These are phyloP conservation scores for Choloepus didactylus DNA, from an alignment of 2,797 vertebrate species.

Conservation along the genomic window DNA sequence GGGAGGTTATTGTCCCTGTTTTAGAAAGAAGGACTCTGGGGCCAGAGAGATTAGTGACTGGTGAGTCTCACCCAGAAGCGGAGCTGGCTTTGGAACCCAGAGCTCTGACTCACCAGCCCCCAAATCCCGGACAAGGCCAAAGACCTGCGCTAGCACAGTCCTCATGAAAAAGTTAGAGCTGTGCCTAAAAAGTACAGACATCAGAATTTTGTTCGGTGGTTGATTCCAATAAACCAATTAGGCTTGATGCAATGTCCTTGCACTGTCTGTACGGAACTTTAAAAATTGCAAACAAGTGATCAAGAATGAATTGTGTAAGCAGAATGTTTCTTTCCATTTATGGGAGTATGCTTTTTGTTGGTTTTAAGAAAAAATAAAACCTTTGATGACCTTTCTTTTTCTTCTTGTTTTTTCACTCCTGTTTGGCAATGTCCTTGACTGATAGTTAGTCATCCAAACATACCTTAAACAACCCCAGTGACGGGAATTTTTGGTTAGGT, in stretches of 20 bases:
- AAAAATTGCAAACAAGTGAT: not conserved
- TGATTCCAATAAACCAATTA: conserved; percentile 1
- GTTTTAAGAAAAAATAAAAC: conserved; percentile 34
- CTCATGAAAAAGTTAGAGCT: not conserved
- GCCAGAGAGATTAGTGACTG: not conserved
- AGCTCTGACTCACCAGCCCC: not conserved
- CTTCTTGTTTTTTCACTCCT: not conserved
- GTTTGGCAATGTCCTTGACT: not conserved
- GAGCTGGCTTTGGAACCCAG: not conserved
- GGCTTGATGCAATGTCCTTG: not conserved
- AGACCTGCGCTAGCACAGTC: not conserved
- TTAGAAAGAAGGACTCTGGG: not conserved
- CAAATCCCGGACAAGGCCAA: not conserved
- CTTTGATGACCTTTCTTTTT: not conserved
- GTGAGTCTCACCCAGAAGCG: not conserved
- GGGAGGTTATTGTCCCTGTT: not conserved
- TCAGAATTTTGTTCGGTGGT: not conserved
- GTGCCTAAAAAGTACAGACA: not conserved
- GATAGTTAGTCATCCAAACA: not conserved
- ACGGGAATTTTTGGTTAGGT: not conserved
- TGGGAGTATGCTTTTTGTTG: not conserved
- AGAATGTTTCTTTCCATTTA: conserved; percentile 15
- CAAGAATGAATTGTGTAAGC: conserved; percentile 5
- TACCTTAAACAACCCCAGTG: not conserved
- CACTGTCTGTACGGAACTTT: not conserved